These are phyloP conservation scores for Ischnura elegans DNA, from an alignment of 2,888 invertebrate genomes.

Conservation along the genomic window DNA sequence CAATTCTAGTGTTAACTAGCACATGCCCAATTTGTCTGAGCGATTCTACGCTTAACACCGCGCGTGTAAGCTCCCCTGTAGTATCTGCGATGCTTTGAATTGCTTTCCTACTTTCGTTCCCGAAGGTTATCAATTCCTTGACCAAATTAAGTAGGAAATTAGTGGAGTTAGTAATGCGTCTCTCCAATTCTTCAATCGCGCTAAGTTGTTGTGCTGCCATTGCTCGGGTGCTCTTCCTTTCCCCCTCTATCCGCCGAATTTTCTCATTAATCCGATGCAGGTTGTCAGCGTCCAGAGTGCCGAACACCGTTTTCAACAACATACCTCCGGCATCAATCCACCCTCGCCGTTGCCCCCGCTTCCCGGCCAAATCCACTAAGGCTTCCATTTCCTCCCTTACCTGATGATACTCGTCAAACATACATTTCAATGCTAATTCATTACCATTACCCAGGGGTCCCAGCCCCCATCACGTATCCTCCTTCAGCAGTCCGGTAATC, in stretches of 20 bases:
- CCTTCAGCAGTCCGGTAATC: too few species aligned
- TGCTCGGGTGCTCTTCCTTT: neutral
- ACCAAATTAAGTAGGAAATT: neutral
- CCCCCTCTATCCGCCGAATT: neutral
- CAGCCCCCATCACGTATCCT: too few species aligned
- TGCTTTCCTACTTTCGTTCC: too few species aligned
- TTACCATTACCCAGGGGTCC: neutral
- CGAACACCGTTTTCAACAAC: neutral
- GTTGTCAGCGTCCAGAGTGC: neutral
- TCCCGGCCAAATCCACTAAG: neutral
- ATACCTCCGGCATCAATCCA: neutral
- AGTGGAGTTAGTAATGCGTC: neutral
- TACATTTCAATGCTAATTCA: neutral
- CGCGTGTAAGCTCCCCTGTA: neutral
- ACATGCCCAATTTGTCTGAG: neutral
- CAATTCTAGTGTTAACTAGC: neutral
- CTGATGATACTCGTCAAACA: neutral
- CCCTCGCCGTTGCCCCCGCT: neutral
- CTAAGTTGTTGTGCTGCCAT: neutral
- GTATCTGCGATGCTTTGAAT: neutral
- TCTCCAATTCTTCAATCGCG: neutral
- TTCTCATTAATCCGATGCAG: neutral
- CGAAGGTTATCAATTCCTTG: neutral
- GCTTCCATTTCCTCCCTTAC: neutral
- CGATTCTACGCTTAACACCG: neutral